These are phyloP conservation scores for Xyliphius kryptos DNA, from an alignment of 2,113 vertebrate species.

Conservation along the genomic window DNA sequence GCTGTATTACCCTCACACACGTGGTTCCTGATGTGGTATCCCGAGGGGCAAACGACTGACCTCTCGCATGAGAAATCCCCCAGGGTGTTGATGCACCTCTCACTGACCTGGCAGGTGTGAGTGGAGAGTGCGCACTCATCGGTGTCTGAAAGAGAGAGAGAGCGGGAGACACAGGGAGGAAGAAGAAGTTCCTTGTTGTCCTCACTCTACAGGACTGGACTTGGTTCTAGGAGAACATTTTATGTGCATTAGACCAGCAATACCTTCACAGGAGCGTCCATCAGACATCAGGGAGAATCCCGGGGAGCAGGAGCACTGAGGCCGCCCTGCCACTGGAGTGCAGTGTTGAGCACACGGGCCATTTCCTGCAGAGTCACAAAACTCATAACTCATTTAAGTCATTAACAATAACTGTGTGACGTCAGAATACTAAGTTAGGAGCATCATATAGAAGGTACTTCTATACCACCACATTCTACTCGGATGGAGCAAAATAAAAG, in stretches of 20 bases:
- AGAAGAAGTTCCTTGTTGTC: background rate
- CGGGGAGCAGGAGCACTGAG: slow-evolving; percentile 74
- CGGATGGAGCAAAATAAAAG: too few relatives aligned
- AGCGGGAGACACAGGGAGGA: slow-evolving; percentile 1
- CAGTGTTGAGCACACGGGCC: slow-evolving; percentile 79
- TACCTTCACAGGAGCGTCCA: slow-evolving; percentile 75
- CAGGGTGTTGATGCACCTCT: slow-evolving; percentile 77
- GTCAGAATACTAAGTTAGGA: too few relatives aligned
- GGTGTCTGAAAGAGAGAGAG: slow-evolving; percentile 61
- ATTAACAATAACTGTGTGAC: too few relatives aligned
- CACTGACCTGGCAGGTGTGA: slow-evolving; percentile 69
- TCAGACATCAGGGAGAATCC: slow-evolving; percentile 78
- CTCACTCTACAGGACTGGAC: background rate
- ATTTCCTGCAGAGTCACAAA: slow-evolving; percentile 56
- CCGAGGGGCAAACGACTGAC: slow-evolving; percentile 69
- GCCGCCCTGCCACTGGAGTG: slow-evolving; percentile 43
- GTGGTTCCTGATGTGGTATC: slow-evolving; percentile 63
- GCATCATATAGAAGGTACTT: too few relatives aligned
- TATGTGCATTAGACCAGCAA: slow-evolving; percentile 2
- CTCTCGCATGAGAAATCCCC: slow-evolving; percentile 78
- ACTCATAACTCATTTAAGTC: too few relatives aligned
- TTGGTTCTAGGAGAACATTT: background rate
- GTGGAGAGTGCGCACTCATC: slow-evolving; percentile 79
- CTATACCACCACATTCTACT: too few relatives aligned
- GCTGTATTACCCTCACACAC: slow-evolving; percentile 71